These are phyloP conservation scores for Hipparchia semele DNA, from an alignment of 2,888 invertebrate species.

Conservation along the genomic window DNA sequence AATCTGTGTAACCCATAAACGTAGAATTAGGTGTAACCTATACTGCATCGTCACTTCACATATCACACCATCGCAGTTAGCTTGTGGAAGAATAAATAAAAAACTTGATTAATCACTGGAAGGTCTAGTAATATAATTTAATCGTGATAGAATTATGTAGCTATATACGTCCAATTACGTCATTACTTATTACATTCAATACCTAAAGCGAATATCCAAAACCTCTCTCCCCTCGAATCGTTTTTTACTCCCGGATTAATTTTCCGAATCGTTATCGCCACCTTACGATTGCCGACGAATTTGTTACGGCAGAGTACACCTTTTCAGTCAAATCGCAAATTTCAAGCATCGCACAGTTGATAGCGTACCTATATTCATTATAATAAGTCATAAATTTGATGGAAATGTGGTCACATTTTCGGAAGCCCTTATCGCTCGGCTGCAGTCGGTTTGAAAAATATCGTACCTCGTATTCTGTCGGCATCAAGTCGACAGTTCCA, in stretches of 20 bases:
- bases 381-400: constrained; percentile 82
- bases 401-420: constrained; percentile 82
- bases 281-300: constrained; percentile 79
- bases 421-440: constrained; percentile 72
- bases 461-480: constrained; percentile 59
- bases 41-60: too few relatives aligned
- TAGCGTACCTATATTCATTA: constrained; percentile 82
- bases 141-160: not conserved
- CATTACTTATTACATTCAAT: constrained; percentile 34
- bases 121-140: not conserved
- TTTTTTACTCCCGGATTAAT: constrained; percentile 76
- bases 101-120: too few relatives aligned
- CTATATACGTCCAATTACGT: constrained; percentile 20
- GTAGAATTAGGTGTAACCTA: too few relatives aligned
- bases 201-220: constrained; percentile 29
- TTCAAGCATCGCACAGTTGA: constrained; percentile 70
- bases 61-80: too few relatives aligned
- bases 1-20: too few relatives aligned
- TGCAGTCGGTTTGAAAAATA: constrained; percentile 82
- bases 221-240: constrained; percentile 45
- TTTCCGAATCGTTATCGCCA: constrained; percentile 77
- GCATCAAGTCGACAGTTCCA: constrained; percentile 67
- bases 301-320: constrained; percentile 81
- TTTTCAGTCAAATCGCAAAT: constrained; percentile 81
- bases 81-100: too few relatives aligned